phyloP scores from a whole-genome alignment of 2,113 vertebrate genomes.

The Henicopernis longicauda region DNA sequence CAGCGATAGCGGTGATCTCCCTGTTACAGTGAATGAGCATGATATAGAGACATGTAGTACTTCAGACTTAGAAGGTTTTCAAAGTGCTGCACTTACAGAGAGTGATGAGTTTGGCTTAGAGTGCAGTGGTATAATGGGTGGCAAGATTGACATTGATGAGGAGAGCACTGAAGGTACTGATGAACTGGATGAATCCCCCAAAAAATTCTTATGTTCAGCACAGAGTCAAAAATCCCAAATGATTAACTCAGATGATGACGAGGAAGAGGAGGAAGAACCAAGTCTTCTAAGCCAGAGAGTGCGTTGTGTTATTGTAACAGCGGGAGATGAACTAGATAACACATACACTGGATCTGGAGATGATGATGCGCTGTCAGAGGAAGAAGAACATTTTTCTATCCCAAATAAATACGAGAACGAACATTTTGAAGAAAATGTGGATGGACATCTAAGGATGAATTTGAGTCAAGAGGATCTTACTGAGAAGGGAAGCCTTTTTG shows the following conservation, averaged over 20 bases:
- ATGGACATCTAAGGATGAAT: neutral
- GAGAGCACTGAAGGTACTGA: constrained; percentile 62
- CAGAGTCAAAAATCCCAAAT: neutral
- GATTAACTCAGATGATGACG: constrained; percentile 70
- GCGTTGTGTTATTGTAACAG: constrained; percentile 60
- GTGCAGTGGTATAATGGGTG: neutral
- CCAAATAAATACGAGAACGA: constrained; percentile 22
- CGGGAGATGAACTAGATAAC: constrained; percentile 74
- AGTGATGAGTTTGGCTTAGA: constrained; percentile 57
- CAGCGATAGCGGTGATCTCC: constrained; percentile 69
- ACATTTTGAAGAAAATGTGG: constrained; percentile 9
- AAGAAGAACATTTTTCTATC: constrained; percentile 66
- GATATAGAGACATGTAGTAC: constrained; percentile 54
- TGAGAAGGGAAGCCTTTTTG: constrained; percentile 33
- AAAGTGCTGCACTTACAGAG: neutral
- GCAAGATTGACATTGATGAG: constrained; percentile 48
- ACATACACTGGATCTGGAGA: constrained; percentile 76
- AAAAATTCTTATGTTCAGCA: constrained; percentile 26
- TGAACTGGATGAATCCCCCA: constrained; percentile 61
- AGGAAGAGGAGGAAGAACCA: constrained; percentile 64
- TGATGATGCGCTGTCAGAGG: constrained; percentile 80
- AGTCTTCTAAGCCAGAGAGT: constrained; percentile 10
- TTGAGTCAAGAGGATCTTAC: constrained; percentile 46
- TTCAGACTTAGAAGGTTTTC: constrained; percentile 65
- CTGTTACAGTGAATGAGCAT: neutral